phyloP scores from a whole-genome alignment of 2,797 vertebrate genomes.

The Notoglanidium macrostoma region DNA sequence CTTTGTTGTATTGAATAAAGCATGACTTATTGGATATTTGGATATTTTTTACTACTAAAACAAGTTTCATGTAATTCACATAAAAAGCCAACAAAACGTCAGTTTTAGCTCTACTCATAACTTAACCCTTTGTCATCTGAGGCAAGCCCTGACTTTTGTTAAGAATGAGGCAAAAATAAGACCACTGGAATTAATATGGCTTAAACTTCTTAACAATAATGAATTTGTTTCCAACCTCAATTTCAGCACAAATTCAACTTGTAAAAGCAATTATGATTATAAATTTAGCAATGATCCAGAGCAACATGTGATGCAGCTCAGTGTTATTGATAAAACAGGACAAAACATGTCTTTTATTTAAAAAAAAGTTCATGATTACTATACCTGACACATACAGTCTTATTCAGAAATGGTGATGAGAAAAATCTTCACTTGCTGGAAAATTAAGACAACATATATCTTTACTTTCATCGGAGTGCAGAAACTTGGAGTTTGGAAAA shows the following conservation, averaged over 20 bases:
- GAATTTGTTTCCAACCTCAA: background rate
- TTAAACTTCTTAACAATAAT: background rate
- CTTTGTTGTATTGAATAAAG: background rate
- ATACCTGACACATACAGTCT: background rate
- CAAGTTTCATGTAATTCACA: background rate
- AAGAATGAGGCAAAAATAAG: background rate
- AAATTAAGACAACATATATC: background rate
- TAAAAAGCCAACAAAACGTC: background rate
- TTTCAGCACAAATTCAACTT: background rate
- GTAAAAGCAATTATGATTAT: background rate
- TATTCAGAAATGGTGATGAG: constrained; percentile 16
- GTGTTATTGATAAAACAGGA: background rate
- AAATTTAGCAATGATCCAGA: background rate
- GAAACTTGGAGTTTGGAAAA: background rate
- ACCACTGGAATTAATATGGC: background rate
- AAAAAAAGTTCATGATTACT: constrained; percentile 18
- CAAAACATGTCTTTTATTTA: constrained; percentile 24
- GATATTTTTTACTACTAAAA: background rate
- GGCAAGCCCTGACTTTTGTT: background rate
- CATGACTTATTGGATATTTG: background rate
- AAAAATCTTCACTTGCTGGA: background rate
- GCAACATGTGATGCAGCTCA: background rate
- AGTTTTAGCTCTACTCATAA: background rate
- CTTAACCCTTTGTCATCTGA: background rate
- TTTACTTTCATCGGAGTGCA: constrained; percentile 19